Conservation (phyloP, 2,113 vertebrate genomes). For the Scytalopus superciliaris region DNA sequence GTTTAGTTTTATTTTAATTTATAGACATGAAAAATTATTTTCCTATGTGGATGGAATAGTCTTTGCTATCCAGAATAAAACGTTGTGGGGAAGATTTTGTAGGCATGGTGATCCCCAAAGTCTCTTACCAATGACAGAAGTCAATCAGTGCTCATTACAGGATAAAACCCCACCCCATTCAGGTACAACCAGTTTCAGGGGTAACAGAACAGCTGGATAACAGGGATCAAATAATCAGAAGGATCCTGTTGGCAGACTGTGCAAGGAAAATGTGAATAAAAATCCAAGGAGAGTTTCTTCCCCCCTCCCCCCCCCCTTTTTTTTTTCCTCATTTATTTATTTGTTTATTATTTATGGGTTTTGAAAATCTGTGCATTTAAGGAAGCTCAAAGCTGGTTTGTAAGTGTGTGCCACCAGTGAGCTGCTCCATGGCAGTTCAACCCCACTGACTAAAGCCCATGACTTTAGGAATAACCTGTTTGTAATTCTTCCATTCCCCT, state of each 20-base stretch:
- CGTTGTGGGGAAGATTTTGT: background rate
- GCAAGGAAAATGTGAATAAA: background rate
- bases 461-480: background rate
- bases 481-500: background rate
- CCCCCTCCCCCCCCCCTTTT: too few species aligned
- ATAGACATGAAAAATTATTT: background rate
- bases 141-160: background rate
- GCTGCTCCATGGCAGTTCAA: background rate
- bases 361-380: background rate
- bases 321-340: too few species aligned
- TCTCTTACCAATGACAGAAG: background rate
- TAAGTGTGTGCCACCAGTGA: background rate
- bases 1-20: background rate
- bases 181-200: background rate
- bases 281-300: too few species aligned
- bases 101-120: background rate
- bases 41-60: background rate
- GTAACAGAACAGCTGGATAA: background rate
- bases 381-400: background rate
- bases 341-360: background rate
- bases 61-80: background rate
- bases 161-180: background rate
- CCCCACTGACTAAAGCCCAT: background rate
- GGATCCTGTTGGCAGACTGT: background rate
- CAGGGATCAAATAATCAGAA: background rate